A percentile compares a stretch with the other conserved stretches of the same genome.
phyloP scores from a whole-genome alignment of 2,888 invertebrate species.

The Scaptomyza polygonia region DNA sequence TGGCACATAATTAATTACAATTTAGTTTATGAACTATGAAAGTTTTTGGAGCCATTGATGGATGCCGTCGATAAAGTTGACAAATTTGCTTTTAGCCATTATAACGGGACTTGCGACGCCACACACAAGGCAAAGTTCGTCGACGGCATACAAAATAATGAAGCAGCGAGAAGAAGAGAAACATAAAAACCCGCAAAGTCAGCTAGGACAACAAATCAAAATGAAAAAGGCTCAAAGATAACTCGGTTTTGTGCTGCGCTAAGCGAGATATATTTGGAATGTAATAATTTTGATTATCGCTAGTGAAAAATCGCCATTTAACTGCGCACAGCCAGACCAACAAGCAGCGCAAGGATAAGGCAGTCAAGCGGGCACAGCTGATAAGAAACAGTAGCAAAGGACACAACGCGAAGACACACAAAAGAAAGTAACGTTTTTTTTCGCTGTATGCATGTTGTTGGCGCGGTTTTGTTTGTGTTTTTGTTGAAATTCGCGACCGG shows the following conservation, averaged over 20 bases:
- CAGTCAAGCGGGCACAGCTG: conserved; percentile 55
- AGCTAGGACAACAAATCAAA: conserved; percentile 66
- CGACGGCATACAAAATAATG: conserved; percentile 1
- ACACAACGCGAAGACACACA: conserved; percentile 12
- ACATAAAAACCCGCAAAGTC: conserved; percentile 57
- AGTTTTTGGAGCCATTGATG: conserved; percentile 59
- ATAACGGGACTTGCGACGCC: conserved; percentile 30
- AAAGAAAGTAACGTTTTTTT: conserved; percentile 5
- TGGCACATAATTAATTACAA: conserved; percentile 74
- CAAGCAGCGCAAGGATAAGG: conserved; percentile 38
- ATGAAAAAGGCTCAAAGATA: conserved; percentile 43
- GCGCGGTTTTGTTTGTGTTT: conserved; percentile 73
- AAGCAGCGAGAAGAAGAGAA: not conserved
- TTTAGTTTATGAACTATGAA: conserved; percentile 72
- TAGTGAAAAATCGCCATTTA: conserved; percentile 74
- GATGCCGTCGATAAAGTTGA: conserved; percentile 71
- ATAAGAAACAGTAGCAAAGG: conserved; percentile 42
- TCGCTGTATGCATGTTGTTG: conserved; percentile 17
- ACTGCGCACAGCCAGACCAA: conserved; percentile 50
- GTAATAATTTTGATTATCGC: conserved; percentile 75
- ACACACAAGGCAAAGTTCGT: conserved; percentile 28
- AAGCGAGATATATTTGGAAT: conserved; percentile 79
- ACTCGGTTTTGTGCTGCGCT: conserved; percentile 61
- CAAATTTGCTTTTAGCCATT: conserved; percentile 72
- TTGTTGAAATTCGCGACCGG: conserved; percentile 78